Evolutionary conservation across 2,113 vertebrate species (phyloP).

Genomic region (Numida meleagris): DNA sequence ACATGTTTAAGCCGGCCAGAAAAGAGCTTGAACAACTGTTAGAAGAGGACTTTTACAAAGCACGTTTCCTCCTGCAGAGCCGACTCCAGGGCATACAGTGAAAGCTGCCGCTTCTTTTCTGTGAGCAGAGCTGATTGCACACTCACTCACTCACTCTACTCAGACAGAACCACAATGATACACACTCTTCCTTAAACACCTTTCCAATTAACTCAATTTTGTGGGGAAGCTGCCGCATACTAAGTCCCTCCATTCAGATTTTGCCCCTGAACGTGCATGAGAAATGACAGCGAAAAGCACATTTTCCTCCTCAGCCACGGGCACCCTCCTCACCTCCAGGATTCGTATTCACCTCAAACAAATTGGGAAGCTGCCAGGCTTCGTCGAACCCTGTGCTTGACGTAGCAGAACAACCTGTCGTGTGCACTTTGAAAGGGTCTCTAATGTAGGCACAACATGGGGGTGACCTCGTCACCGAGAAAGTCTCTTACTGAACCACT

Average conservation of each 20-base stretch:
- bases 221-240: background rate
- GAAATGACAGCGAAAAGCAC: background rate
- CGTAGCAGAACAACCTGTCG: background rate
- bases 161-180: background rate
- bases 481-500: background rate
- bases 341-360: background rate
- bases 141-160: fast-evolving
- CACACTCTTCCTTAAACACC: background rate
- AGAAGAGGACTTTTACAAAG: background rate
- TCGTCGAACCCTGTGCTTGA: background rate
- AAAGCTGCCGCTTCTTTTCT: background rate
- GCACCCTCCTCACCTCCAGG: background rate
- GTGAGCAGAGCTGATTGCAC: background rate
- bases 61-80: background rate
- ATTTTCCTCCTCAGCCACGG: fast-evolving
- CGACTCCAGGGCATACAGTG: background rate
- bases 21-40: background rate
- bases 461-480: background rate
- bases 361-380: background rate
- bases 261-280: fast-evolving
- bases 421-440: constrained; percentile 7
- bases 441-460: constrained; percentile 1
- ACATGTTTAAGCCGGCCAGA: background rate
- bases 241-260: background rate
- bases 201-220: background rate